Conservation (phyloP, 2,113 vertebrate genomes). For the Shinisaurus crocodilurus region DNA sequence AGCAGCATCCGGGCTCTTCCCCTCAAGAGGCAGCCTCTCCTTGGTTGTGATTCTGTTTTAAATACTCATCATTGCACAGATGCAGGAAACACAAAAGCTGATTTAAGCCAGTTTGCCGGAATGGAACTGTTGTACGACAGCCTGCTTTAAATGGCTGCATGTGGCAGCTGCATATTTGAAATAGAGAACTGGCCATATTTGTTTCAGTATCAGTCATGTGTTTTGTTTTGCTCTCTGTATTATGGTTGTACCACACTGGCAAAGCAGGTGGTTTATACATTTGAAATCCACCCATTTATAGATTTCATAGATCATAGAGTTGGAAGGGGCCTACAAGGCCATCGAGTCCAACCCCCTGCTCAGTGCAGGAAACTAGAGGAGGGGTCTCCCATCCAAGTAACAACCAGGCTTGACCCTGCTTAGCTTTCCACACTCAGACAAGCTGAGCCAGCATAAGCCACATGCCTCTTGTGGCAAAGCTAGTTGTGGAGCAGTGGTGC, state of each 20-base stretch:
- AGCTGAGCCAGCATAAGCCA: too few species aligned
- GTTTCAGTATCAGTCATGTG: not conserved
- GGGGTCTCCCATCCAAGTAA: too few species aligned
- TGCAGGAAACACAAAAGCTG: not conserved
- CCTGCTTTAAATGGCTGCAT: not conserved
- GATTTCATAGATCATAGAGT: too few species aligned
- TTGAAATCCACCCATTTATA: not conserved
- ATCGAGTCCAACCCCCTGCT: too few species aligned
- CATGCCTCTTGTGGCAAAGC: not conserved
- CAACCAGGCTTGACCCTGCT: too few species aligned
- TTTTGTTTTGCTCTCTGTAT: not conserved
- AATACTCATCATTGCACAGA: too few species aligned
- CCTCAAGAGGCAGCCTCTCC: not conserved
- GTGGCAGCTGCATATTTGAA: not conserved
- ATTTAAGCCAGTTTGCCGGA: not conserved
- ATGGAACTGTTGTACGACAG: too few species aligned
- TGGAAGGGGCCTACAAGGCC: too few species aligned
- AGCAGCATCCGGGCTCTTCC: not conserved
- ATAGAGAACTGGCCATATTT: not conserved
- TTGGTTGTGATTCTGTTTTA: not conserved
- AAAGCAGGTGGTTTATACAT: not conserved
- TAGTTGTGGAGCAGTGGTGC: not conserved
- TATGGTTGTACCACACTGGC: not conserved
- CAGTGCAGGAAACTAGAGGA: too few species aligned
- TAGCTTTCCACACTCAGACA: too few species aligned